A percentile compares a stretch with the other conserved stretches of the same genome.
Conservation (phyloP, 2,113 vertebrate genomes). For the Macquaria australasica region DNA sequence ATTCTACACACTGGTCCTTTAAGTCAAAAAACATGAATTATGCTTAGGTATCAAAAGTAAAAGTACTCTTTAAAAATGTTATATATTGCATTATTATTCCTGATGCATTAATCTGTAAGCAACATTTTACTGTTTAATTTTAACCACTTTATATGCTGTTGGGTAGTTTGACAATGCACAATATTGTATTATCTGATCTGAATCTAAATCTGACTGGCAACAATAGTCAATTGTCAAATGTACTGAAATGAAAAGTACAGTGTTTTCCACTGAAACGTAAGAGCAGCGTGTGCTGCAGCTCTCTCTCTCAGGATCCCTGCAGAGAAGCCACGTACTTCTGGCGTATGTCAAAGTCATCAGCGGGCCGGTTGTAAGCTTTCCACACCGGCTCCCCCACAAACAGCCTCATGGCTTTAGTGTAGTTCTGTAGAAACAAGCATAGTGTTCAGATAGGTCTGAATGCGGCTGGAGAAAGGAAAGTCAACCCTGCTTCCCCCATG, state of each 20-base stretch:
- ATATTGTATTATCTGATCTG: neutral
- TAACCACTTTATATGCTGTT: neutral
- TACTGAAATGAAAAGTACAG: neutral
- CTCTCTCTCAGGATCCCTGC: conserved; percentile 47
- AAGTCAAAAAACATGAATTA: neutral
- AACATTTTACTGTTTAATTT: neutral
- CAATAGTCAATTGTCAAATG: neutral
- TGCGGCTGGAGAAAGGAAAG: neutral
- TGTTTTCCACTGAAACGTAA: neutral
- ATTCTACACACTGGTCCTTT: no score
- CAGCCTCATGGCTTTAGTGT: conserved; percentile 94
- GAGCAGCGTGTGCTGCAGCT: neutral
- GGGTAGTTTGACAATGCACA: neutral
- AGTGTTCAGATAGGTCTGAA: neutral
- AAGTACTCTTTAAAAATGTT: neutral
- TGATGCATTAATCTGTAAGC: neutral
- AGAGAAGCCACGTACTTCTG: conserved; percentile 83
- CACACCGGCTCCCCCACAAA: conserved; percentile 94
- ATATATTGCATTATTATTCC: neutral
- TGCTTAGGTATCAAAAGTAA: neutral
- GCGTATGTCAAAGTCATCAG: conserved; percentile 89
- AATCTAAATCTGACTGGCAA: neutral
- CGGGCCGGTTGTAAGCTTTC: conserved; percentile 92
- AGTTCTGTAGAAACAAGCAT: conserved; percentile 85
- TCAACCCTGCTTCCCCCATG: neutral